Base-by-base conservation (phyloP, 2,113 vertebrate genomes). In the Hippocampus mohnikei region DNA sequence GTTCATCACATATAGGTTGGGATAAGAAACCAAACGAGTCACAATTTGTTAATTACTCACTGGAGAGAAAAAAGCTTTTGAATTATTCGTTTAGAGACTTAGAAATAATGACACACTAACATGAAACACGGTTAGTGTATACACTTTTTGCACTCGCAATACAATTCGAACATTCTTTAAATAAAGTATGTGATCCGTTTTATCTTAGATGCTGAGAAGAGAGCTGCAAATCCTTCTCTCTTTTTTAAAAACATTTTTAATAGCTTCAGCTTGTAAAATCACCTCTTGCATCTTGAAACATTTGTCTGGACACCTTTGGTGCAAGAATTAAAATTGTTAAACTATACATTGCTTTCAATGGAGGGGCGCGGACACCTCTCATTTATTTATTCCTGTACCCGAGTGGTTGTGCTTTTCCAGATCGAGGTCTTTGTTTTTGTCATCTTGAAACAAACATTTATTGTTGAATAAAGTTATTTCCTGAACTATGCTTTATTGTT, bases 341-440 rank as follows among this genome's bases (percentile, higher is more conserved):
- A 0, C 6, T 29, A 42, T 8, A 37, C 13, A 61, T 18, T 48
- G 12, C 60, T 70, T 67, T 64, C 18, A 65, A 18, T 15, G 18
- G 40, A 53, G 44, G n/a, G 50, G n/a, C 27, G 42, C 71, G 8
- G 18, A 25, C 69, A 52, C 21, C 29, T 59, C 46, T 46, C 44
- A 3, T 55, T 76, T 76, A 84, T 84, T 85, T 85, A 85, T 84
- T 78, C 48, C 15, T 55, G 55, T 6, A 10, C 59, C 60, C 52
- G 40, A 64, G 59, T 68, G 64, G 53, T 71, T 67, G 29, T 55
- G 27, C 53, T 53, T 20, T 70, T 52, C 33, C 50, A 59, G 53
- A 41, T 40, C 12, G 1, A 12, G 3, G n/a, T 25, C 15, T 50
- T 73, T 5, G 13, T 37, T 15, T 70, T 56, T 68, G n/a, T 75